Base-by-base conservation (phyloP, 2,888 invertebrate species). In the Nudaria mundana region DNA sequence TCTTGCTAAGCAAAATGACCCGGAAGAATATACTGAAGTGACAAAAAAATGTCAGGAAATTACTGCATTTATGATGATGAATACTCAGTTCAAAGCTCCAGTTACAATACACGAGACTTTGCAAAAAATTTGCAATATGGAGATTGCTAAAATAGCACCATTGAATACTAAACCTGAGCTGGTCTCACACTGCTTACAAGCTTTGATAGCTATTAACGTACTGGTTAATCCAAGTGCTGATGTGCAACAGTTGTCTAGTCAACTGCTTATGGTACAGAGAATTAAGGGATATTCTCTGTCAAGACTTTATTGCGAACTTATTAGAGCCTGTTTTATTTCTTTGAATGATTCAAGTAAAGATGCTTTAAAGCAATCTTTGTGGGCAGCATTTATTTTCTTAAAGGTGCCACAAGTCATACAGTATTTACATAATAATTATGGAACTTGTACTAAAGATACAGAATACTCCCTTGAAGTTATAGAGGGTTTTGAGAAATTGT, bases 301-400 rank as follows among this genome's bases (percentile, higher is more conserved):
- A 1, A 91, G 96, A 52, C 78, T 98, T 0, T 97, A 95, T 69
- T 94, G 95, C 71, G 98, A 98, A 89, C 90, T 98, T 18, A 94
- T 98, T 57, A 90, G 97, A 49, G 95, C 97, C 0, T 96, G 97
- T 64, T 92, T 98, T 43, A 93, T 98, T 66, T 96, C 96, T n/a
- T 81, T 98, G 3, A 94, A 96, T 65, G 96, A 97, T 76, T 94
- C 94, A 0, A 93, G 94, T 35, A 95, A 94, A 56, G 94, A 94
- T 29, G 78, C 88, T 1, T 92, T 94, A 5, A 94, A 95, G 57
- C 97, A 97, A 65, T 94, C 97, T 3, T 92, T 97, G 63, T 98
- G 98, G 97, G 96, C 97, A 8, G 97, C 98, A 6, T 97, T 98
- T 71, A 95, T 96, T 0, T 98, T 97, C 70, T 90, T 98, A 5